Evolutionary conservation across 2,888 invertebrate genomes (phyloP), one percentile per base, ranked within the genome.

Genomic region (Melipona beecheii): DNA sequence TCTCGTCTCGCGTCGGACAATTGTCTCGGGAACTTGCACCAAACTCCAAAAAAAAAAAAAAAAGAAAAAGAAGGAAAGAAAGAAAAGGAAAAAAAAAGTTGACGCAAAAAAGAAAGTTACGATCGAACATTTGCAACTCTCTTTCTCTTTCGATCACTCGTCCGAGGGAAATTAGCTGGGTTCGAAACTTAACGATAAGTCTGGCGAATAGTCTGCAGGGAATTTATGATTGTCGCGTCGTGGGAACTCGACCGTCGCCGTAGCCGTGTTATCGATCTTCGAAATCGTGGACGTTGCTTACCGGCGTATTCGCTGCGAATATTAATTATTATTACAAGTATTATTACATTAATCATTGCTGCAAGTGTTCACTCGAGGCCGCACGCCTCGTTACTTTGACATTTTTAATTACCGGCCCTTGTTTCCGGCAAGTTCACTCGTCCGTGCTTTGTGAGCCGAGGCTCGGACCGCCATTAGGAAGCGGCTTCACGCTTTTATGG

Each of bases 371-470:
- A 73, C 87, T 86, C 66, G 50, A 74, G 77, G 21, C 31, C 56
- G 68, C 69, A 27, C 72, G 72, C 80, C n/a, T n/a, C 76, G 78
- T 87, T 89, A 87, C 89, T 89, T 89, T 88, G 89, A 89, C 86
- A 88, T 89, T 89, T 90, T 89, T 90, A 90, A 90, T 90, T 90
- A 89, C 89, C 65, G 80, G 75, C 86, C 75, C 89, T 89, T 86
- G 82, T 84, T 87, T 81, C 81, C 83, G 84, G 80, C 87, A 72
- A 84, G 82, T 81, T 84, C 85, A 81, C 86, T 90, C 77, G 87
- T 87, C 85, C 81, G 62, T 72, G 87, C 89, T 88, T 90, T 86
- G 90, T 87, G 85, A 78, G 68, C 75, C 83, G 78, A 43, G 43
- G 81, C 85, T 89, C 87, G 90, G 90, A 88, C 89, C 90, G 88